Conservation (phyloP, 2,113 vertebrate species). For the Nothobranchius furzeri region DNA sequence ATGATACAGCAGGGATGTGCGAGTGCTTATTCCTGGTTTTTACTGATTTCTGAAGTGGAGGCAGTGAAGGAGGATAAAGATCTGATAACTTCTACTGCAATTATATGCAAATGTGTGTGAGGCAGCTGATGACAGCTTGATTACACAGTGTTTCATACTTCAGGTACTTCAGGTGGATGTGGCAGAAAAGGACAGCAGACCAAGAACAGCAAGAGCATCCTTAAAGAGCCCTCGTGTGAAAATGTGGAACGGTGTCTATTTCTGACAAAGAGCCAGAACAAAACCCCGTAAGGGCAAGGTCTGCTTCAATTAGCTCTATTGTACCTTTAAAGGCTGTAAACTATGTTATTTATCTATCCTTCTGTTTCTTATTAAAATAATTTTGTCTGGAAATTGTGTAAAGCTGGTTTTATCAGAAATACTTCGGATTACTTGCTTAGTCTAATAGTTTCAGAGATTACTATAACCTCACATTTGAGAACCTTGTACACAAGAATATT, state of each 20-base stretch:
- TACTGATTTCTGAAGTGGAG: conserved; percentile 43
- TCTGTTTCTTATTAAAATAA: background rate
- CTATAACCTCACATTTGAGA: too few species aligned
- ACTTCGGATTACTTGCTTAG: too few species aligned
- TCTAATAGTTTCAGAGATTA: too few species aligned
- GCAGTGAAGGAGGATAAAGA: conserved; percentile 45
- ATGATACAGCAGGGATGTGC: conserved; percentile 17
- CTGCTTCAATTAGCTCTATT: background rate
- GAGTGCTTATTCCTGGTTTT: conserved; percentile 5
- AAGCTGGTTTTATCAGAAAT: too few species aligned
- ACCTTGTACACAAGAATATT: too few species aligned
- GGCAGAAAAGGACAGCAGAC: conserved; percentile 21
- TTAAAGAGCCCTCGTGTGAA: conserved; percentile 11
- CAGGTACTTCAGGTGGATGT: conserved; percentile 21
- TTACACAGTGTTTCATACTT: conserved; percentile 40
- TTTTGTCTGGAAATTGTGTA: too few species aligned
- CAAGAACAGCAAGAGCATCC: conserved; percentile 15
- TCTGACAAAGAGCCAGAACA: background rate
- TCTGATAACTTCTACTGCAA: conserved; percentile 34
- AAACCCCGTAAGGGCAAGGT: background rate
- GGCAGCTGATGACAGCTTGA: conserved; percentile 48
- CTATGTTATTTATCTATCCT: background rate
- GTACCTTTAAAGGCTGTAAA: background rate
- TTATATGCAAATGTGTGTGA: conserved; percentile 50
- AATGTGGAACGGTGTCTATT: background rate